These are phyloP conservation scores for Laspeyria flexula DNA, from an alignment of 2,888 invertebrate genomes.

Conservation along the genomic window DNA sequence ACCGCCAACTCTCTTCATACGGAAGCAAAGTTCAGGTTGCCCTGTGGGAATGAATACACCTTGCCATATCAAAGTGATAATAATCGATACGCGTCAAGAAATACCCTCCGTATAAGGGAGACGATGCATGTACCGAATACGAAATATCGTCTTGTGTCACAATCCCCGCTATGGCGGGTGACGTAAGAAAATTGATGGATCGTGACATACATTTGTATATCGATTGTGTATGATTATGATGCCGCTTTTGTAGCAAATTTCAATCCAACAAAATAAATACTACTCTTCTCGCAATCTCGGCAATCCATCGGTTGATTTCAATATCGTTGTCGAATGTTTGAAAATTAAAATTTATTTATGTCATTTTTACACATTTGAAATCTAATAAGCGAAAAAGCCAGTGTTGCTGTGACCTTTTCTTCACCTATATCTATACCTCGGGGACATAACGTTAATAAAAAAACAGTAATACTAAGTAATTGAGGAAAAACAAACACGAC, in stretches of 20 bases:
- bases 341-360: too few species aligned
- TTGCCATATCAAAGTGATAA: constrained; percentile 50
- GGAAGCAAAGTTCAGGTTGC: constrained; percentile 41
- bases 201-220: constrained; percentile 25
- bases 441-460: too few species aligned
- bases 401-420: too few species aligned
- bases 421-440: too few species aligned
- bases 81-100: constrained; percentile 49
- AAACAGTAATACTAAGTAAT: neutral
- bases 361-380: too few species aligned
- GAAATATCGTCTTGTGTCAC: constrained; percentile 24
- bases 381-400: too few species aligned
- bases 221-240: neutral
- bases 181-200: constrained; percentile 26
- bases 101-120: constrained; percentile 38
- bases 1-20: constrained; percentile 25
- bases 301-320: too few species aligned
- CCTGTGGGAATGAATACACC: constrained; percentile 33
- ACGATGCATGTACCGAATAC: constrained; percentile 39
- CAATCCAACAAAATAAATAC: too few species aligned
- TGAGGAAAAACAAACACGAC: neutral
- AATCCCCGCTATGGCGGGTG: constrained; percentile 27
- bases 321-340: too few species aligned
- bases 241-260: neutral
- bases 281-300: too few species aligned